Evolutionary conservation across 2,113 vertebrate species (phyloP).

Genomic region (Eulemur macaco): DNA sequence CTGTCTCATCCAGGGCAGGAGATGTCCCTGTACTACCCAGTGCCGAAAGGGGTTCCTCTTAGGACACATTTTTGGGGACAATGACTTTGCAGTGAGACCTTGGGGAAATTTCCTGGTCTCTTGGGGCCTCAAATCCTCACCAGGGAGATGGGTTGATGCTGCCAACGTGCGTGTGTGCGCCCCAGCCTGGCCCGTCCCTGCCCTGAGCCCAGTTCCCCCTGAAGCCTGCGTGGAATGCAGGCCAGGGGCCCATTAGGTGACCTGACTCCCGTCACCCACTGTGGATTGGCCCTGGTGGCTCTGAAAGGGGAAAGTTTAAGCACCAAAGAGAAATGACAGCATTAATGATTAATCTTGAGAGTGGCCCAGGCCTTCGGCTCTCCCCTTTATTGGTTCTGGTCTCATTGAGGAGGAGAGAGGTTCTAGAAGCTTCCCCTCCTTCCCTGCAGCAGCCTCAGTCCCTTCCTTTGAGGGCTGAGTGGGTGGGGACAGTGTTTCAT

Average conservation of each 20-base stretch:
- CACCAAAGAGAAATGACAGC: neutral
- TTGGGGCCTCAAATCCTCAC: neutral
- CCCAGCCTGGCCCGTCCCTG: neutral
- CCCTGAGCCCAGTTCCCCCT: neutral
- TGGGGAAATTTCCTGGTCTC: neutral
- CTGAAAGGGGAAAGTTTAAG: neutral
- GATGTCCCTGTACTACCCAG: too few species aligned
- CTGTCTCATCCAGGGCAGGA: neutral
- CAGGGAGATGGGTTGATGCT: too few species aligned
- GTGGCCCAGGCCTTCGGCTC: neutral
- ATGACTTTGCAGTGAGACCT: neutral
- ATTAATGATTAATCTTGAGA: neutral
- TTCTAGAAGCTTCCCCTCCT: neutral
- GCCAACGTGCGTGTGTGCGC: rapidly evolving
- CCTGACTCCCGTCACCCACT: neutral
- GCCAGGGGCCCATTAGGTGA: neutral
- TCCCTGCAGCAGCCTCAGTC: neutral
- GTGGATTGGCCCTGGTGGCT: neutral
- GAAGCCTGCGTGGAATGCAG: neutral
- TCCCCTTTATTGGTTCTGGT: neutral
- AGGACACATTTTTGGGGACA: neutral
- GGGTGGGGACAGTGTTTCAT: neutral
- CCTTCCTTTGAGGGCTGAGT: neutral
- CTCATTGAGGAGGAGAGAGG: neutral
- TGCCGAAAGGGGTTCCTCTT: neutral